These are phyloP conservation scores for Acrobasis repandana DNA, from an alignment of 2,888 invertebrate species.

Conservation along the genomic window DNA sequence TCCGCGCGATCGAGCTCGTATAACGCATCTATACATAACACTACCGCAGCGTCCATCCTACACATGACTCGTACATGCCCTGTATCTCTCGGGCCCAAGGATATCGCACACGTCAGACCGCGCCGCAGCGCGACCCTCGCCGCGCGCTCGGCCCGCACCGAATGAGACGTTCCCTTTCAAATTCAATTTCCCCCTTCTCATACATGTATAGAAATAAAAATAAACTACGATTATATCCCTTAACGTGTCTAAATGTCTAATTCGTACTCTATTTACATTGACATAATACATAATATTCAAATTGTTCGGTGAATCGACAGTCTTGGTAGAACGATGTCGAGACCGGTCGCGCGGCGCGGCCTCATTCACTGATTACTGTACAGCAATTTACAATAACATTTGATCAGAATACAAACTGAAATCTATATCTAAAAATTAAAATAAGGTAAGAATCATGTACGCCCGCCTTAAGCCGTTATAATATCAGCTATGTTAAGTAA, in stretches of 20 bases:
- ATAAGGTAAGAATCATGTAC: conserved; percentile 70
- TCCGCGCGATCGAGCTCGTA: conserved; percentile 73
- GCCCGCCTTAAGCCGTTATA: conserved; percentile 78
- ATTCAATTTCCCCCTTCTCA: conserved; percentile 45
- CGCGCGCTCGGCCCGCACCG: conserved; percentile 47
- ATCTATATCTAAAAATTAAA: conserved; percentile 73
- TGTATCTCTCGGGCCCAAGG: conserved; percentile 79
- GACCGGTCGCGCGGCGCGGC: conserved; percentile 56
- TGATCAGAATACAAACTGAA: conserved; percentile 79
- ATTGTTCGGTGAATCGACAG: conserved; percentile 74
- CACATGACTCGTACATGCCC: conserved; percentile 79
- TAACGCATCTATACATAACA: conserved; percentile 76
- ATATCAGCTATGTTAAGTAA: conserved; percentile 77
- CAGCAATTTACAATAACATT: conserved; percentile 79
- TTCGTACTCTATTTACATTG: conserved; percentile 79
- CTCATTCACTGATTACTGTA: conserved; percentile 61
- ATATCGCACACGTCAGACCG: conserved; percentile 76
- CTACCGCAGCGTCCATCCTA: conserved; percentile 73
- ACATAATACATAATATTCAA: conserved; percentile 72
- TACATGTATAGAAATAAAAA: conserved; percentile 64
- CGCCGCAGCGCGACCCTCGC: conserved; percentile 52
- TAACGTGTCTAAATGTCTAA: conserved; percentile 72
- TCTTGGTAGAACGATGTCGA: conserved; percentile 53
- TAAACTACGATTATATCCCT: conserved; percentile 75
- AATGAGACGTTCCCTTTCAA: conserved; percentile 33